A percentile compares a stretch with the other conserved stretches of the same genome.
These are phyloP conservation scores for human (Homo sapiens) DNA, from an alignment of 2,113 vertebrate genomes.

Conservation along the genomic window GRCh38 chr6:118911501-118912000, in stretches of 20 bases:
- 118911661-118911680: conserved; percentile 97
- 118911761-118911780: conserved; percentile 91
- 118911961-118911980: conserved; percentile 41
- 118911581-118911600: background rate
- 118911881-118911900: conserved; percentile 32
- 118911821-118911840: background rate
- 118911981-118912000: conserved; percentile 10
- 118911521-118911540: conserved; percentile 19
- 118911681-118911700: conserved; percentile 95
- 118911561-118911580: background rate
- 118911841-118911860: conserved; percentile 1
- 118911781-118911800: conserved; percentile 38
- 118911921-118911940: conserved; percentile 21
- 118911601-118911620: background rate
- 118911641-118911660: conserved; percentile 93
- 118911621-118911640: conserved; percentile 34
- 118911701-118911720: conserved; percentile 98
- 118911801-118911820: background rate
- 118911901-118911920: conserved; percentile 43
- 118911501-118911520: background rate
- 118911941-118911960: conserved; percentile 51
- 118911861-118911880: background rate
- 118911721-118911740: conserved; percentile 98
- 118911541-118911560: conserved; percentile 14
- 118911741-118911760: conserved; percentile 96